A percentile compares a stretch with the other conserved stretches of the same genome.
Conservation (phyloP, 1,140 invertebrate genomes). For the Drosophila bocki region DNA sequence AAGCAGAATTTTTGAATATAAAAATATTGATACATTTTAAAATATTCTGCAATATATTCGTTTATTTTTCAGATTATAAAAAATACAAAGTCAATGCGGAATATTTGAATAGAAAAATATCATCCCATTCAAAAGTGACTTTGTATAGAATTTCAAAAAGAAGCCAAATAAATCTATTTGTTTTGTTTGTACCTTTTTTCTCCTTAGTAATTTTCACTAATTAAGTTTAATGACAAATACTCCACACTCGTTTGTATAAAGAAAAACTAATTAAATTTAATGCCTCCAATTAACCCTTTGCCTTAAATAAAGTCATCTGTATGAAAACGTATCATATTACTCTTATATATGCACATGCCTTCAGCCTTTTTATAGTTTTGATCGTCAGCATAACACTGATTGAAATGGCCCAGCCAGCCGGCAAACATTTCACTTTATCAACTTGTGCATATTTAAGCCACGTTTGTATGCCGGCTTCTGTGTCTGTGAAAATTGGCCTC, state of each 20-base stretch:
- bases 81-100: neutral
- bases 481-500: constrained; percentile 38
- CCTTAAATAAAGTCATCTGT: constrained; percentile 14
- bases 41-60: neutral
- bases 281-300: neutral
- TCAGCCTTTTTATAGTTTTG: constrained; percentile 35
- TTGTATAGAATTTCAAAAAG: neutral
- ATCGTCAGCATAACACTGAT: constrained; percentile 56
- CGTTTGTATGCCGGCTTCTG: constrained; percentile 1
- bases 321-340: constrained; percentile 7
- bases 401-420: constrained; percentile 58
- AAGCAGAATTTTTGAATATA: neutral
- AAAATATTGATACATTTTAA: neutral
- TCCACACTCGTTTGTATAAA: neutral
- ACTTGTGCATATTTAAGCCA: constrained; percentile 65
- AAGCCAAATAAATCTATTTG: neutral
- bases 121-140: neutral
- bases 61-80: too few species aligned
- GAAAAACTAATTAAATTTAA: neutral
- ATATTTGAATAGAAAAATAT: neutral
- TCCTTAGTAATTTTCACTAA: neutral
- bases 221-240: neutral
- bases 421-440: constrained; percentile 70
- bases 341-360: neutral
- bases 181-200: neutral